Base-by-base conservation (phyloP, 2,888 invertebrate species). In the Ormyrus pomaceus region DNA sequence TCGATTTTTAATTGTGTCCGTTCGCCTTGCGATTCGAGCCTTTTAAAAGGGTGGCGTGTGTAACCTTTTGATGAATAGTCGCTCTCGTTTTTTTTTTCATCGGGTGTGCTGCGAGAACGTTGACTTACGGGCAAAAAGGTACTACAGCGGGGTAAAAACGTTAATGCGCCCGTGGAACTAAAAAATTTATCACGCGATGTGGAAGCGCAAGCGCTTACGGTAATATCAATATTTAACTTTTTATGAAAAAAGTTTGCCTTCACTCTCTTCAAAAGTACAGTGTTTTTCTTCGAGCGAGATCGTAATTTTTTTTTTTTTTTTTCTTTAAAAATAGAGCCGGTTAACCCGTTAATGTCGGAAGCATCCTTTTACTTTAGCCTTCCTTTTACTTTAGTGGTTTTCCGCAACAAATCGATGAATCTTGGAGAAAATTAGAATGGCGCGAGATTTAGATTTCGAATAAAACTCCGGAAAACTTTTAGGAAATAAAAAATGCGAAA, bases 121-220 rank as follows among this genome's bases (percentile, higher is more conserved):
- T 65, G 56, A 73, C 64, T 73, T 13, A 46, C 34, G 19, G 64
- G 34, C 34, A 48, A 34, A 55, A 68, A 53, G 48, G 51, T 76
- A 46, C 61, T 76, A 66, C 9, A 68, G 46, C 55, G 68, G 45
- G 48, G 59, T 59, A 46, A 66, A 68, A 66, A 75, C 65, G 58
- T 66, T 34, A 58, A 75, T 59, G 61, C 45, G 50, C 51, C 6
- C 34, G 8, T 69, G 51, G 66, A 34, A 34, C 34, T 34, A 34
- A 34, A 76, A 68, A 68, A 76, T 68, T 76, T 61, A 76, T 76
- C 75, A 76, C 75, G 75, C 75, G 68, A 69, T 61, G 75, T 19
- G 45, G 61, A 59, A 50, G 46, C 59, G 56, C 56, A 8, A 46
- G 11, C 46, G 64, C 56, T 64, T 56, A 56, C 34, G 9, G 48